Base-by-base conservation (phyloP, 2,888 invertebrate species). In the Tanytarsus gracilentus region DNA sequence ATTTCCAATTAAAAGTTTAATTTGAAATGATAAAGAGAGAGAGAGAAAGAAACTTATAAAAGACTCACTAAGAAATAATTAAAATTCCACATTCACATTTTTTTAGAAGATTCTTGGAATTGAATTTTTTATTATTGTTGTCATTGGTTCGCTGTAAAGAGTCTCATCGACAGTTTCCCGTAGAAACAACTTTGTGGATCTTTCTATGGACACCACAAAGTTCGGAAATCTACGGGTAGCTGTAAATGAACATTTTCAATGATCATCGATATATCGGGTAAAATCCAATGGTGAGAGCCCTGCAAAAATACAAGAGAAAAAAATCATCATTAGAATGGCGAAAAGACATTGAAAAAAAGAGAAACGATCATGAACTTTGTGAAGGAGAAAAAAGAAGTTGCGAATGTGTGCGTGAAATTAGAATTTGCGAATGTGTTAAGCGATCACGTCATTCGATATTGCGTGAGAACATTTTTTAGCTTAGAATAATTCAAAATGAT, bases 161-260 rank as follows among this genome's bases (percentile, higher is more conserved):
- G 21, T 21, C 9, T 26, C 74, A 73, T 72, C 72, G 72, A 72
- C 74, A 74, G 72, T 73, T 72, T 71, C 74, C 74, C 74, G 74
- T 74, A 73, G 72, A 68, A 70, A 72, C 72, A 73, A 69, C 69
- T 74, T 74, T 74, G 74, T 69, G 71, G 71, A 72, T 29, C 39
- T n/a, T 25, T 14, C 33, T 14, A 25, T n/a, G 6, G 30, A 66
- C 66, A 74, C 72, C 74, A 74, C 74, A 74, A n/a, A 74, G 74
- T 74, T 74, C 74, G 74, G 74, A 74, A n/a, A n/a, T 72, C 73
- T 74, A 74, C 74, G 74, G 74, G 74, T 74, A 73, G 72, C 74
- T 71, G 74, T 72, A 72, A 74, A 74, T 73, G 73, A 63, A 61
- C 58, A 44, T 44, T 44, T 44, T 8, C 30, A 30, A 30, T 30